Base-by-base conservation (phyloP, 2,888 invertebrate genomes). In the Herminia tarsipennalis region DNA sequence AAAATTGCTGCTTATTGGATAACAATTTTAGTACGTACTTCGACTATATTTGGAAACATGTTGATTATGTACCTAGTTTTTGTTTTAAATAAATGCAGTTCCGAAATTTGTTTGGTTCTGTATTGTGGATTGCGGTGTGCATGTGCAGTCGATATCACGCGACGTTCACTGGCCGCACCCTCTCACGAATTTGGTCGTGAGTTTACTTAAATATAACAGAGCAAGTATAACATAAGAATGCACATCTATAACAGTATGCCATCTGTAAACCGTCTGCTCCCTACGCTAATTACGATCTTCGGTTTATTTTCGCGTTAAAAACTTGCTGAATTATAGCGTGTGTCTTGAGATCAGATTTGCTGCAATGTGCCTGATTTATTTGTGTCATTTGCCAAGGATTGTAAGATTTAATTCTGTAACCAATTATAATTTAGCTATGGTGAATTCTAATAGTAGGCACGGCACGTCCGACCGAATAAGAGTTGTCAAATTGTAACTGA, bases 271-370 rank as follows among this genome's bases (percentile, higher is more conserved):
- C 66, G 67, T 73, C 71, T 73, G 68, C 56, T 57, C 55, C 56
- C 66, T 64, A 55, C 54, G 70, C 73, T 77, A 76, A 79, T 78
- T 74, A 65, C 70, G 67, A 67, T 54, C 60, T 56, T 55, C 33
- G 42, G 44, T 67, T 69, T 70, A 61, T 73, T 67, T 65, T 67
- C 25, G 58, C 33, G 25, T 57, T 64, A 62, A 62, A 67, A 56
- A 56, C 64, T 48, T 46, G 43, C 46, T 59, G 58, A 63, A 50
- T 52, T 63, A 60, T 63, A 43, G 29, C 37, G 28, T 21, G 29
- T 36, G 42, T 47, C 5, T 46, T 18, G 10, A 43, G 30, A 28
- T 22, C 32, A 20, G 30, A 36, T 37, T 37, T 36, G 21, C 30
- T 24, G 30, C 35, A 33, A 39, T 62, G 35, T 30, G 28, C 16